Base-by-base conservation (phyloP, 2,797 vertebrate genomes). In the Sparidentex hasta region DNA sequence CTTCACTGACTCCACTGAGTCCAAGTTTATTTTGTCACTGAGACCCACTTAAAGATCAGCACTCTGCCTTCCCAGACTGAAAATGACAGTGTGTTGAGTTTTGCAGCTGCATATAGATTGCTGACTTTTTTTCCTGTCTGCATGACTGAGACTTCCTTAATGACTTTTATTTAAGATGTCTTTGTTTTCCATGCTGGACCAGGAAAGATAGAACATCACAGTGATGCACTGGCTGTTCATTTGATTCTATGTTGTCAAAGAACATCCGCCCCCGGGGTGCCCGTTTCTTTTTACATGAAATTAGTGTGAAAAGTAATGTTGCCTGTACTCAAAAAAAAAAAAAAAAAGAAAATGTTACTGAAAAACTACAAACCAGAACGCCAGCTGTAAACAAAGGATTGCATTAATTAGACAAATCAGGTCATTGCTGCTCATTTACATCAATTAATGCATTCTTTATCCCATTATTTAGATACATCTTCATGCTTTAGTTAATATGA, bases 1-100 rank as follows among this genome's bases (percentile, higher is more conserved):
- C 46, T 70, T 70, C 21, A 68, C 38, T 9, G n/a, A 54, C 29
- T 76, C 44, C 20, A 74, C 59, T 79, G 63, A 73, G 66, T 69
- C 56, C 3, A 27, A 79, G 59, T 65, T 75, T 9, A 67, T 82
- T 74, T 57, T 66, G 56, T 44, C 41, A 8, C 33, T 50, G 58
- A 68, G 66, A 81, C 58, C 20, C 47, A 64, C 64, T 51, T 43
- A 41, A 58, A 48, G 61, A 76, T 66, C 76, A 62, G 46, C 25
- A 66, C 62, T 27, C 47, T 56, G 75, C 64, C 57, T 73, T 17
- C 43, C 14, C 43, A 64, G 27, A 63, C 61, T 69, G 66, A 71
- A 74, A 81, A 75, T 84, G 56, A 73, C 80, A 57, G 54, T 41
- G 3, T 2, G 46, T 77, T 56, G 57, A 58, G 68, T 87, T 73